phyloP scores from a whole-genome alignment of 2,797 vertebrate species.

The Crenuchus spilurus region DNA sequence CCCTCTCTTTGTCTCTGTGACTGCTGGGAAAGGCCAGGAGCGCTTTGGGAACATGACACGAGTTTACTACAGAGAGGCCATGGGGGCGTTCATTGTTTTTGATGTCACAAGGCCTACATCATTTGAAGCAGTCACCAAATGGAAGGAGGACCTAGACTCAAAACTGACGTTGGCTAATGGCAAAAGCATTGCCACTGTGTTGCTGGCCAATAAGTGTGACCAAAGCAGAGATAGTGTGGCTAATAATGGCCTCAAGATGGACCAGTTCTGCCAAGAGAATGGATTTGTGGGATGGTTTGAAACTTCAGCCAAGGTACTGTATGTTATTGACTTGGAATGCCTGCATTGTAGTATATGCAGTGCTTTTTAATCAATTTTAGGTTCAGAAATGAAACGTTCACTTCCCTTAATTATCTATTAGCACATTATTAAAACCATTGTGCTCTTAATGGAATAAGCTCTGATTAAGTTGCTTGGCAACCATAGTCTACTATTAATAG shows the following conservation, averaged over 20 bases:
- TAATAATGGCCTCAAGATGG: constrained; percentile 91
- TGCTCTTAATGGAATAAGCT: too few species aligned
- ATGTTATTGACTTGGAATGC: background rate
- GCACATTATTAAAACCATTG: too few species aligned
- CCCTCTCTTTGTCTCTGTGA: constrained; percentile 8
- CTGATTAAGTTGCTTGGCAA: background rate
- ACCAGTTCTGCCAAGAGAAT: constrained; percentile 96
- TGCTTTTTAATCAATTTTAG: background rate
- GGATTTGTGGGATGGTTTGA: constrained; percentile 96
- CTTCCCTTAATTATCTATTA: too few species aligned
- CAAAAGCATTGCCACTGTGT: constrained; percentile 88
- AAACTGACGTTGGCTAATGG: constrained; percentile 91
- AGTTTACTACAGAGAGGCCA: constrained; percentile 97
- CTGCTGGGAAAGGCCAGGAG: constrained; percentile 86
- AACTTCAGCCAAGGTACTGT: constrained; percentile 94
- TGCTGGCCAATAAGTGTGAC: constrained; percentile 97
- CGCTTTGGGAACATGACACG: constrained; percentile 99
- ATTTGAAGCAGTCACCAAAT: constrained; percentile 95
- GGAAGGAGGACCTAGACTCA: constrained; percentile 98
- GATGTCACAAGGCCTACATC: constrained; percentile 93
- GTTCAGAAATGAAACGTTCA: too few species aligned
- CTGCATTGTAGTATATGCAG: too few species aligned
- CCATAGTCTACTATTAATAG: background rate
- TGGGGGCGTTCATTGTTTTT: constrained; percentile 96
- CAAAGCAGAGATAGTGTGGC: constrained; percentile 87